Percentiles rank a stretch among this genome's conserved stretches.
phyloP scores from a whole-genome alignment of 2,888 invertebrate species.

The Lycophotia porphyrea region DNA sequence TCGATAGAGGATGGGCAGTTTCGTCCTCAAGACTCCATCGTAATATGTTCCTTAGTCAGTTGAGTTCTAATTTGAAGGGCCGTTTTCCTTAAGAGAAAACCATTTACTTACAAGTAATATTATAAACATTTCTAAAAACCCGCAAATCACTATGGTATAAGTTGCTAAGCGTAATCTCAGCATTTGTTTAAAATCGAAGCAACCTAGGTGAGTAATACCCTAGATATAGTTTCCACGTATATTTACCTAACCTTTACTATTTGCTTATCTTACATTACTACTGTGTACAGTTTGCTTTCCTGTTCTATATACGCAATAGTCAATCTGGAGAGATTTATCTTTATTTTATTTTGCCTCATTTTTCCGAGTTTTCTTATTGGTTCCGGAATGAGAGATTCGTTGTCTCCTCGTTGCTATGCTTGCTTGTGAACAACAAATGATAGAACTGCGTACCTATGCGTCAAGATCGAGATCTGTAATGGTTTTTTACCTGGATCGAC shows the following conservation, averaged over 20 bases:
- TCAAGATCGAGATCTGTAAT: neutral
- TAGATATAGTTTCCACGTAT: constrained; percentile 42
- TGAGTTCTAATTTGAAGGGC: neutral
- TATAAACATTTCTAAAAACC: constrained; percentile 2
- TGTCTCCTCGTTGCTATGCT: neutral
- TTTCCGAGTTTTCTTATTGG: constrained; percentile 15
- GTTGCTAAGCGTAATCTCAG: constrained; percentile 38
- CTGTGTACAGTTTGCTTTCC: constrained; percentile 24
- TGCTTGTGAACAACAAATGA: constrained; percentile 1
- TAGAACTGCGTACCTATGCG: neutral
- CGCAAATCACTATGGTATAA: constrained; percentile 22
- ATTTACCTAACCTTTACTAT: constrained; percentile 41
- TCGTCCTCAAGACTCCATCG: neutral
- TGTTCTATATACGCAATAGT: constrained; percentile 42
- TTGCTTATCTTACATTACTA: constrained; percentile 28
- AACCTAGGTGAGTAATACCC: constrained; percentile 43
- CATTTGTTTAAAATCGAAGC: constrained; percentile 33
- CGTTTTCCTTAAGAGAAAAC: neutral
- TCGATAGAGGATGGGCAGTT: neutral
- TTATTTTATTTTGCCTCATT: constrained; percentile 23
- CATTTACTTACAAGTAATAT: neutral
- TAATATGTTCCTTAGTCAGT: neutral
- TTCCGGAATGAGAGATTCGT: constrained; percentile 21
- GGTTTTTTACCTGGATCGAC: neutral
- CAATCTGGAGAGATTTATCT: constrained; percentile 44